phyloP scores from a whole-genome alignment of 2,113 vertebrate genomes.

The Charina bottae region DNA sequence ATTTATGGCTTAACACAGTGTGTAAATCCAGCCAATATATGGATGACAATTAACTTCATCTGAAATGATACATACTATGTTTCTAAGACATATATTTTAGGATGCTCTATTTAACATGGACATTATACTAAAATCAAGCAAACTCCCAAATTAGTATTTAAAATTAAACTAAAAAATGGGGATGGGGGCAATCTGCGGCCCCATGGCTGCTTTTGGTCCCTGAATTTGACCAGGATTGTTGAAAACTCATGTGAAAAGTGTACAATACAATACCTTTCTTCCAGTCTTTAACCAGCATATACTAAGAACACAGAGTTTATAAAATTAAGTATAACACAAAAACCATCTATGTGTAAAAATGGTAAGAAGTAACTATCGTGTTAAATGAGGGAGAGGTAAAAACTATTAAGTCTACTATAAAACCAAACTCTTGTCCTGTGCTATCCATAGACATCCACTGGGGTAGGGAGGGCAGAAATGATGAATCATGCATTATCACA shows the following conservation, averaged over 20 bases:
- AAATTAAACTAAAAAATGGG: neutral
- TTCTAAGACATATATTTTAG: neutral
- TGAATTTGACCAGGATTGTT: neutral
- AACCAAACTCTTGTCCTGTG: neutral
- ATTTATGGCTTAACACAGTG: neutral
- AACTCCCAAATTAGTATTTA: slow-evolving; percentile 8
- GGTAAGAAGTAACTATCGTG: neutral
- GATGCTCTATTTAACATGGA: neutral
- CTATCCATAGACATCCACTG: neutral
- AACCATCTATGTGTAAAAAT: neutral
- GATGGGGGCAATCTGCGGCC: neutral
- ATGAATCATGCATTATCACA: too few relatives aligned
- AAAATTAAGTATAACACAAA: neutral
- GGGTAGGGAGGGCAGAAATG: too few relatives aligned
- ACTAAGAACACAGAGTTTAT: neutral
- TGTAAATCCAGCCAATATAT: neutral
- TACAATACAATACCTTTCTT: neutral
- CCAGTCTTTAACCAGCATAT: neutral
- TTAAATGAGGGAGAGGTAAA: neutral
- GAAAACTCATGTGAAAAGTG: neutral
- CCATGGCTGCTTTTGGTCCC: neutral
- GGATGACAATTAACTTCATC: neutral
- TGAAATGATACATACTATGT: slow-evolving; percentile 24
- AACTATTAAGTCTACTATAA: neutral
- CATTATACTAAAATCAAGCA: slow-evolving; percentile 11